Evolutionary conservation across 2,797 vertebrate genomes (phyloP).

Genomic region (Silurus aristotelis): DNA sequence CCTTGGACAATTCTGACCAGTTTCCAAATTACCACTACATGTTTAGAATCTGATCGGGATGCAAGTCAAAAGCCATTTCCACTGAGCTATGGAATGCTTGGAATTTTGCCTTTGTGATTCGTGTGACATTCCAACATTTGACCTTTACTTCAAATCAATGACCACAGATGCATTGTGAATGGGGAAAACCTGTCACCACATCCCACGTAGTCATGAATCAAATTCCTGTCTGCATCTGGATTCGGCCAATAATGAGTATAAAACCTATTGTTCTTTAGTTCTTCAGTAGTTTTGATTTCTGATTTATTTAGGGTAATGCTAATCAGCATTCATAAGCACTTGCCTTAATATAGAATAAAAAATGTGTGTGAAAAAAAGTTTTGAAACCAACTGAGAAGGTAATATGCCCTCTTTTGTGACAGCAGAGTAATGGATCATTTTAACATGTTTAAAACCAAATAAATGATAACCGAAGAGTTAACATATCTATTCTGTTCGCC

Average conservation of each 20-base stretch:
- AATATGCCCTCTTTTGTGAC: not conserved
- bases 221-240: not conserved
- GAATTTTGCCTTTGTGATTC: not conserved
- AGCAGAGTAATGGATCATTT: not conserved
- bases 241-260: not conserved
- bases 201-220: not conserved
- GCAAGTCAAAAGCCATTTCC: not conserved
- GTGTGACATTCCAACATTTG: not conserved
- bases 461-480: not conserved
- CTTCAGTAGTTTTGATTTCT: not conserved
- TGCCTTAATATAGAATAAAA: no score
- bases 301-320: not conserved
- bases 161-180: not conserved
- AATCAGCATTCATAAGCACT: not conserved
- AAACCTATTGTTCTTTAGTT: not conserved
- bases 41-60: not conserved
- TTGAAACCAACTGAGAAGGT: not conserved
- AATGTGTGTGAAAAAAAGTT: no score
- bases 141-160: not conserved
- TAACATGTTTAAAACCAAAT: not conserved
- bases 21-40: not conserved
- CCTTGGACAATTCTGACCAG: not conserved
- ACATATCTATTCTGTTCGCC: not conserved
- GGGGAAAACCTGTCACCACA: not conserved
- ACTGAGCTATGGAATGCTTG: not conserved